Evolutionary conservation across 1,140 invertebrate genomes (phyloP).

Genomic region (Neodiprion lecontei): DNA sequence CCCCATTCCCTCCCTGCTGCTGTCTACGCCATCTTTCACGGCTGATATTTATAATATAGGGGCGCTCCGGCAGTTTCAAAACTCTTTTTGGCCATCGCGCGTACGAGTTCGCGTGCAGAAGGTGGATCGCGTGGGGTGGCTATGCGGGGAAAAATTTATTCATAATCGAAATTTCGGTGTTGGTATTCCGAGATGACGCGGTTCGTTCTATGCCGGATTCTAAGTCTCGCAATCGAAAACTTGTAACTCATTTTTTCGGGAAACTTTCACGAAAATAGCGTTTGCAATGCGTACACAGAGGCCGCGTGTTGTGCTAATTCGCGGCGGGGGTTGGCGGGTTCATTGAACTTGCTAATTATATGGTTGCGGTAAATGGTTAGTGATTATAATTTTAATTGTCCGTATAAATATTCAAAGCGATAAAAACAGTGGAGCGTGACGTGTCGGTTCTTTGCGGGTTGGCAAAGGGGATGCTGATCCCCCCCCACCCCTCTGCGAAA

Average conservation of each 20-base stretch:
- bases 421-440: constrained; percentile 10
- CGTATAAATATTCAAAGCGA: constrained; percentile 16
- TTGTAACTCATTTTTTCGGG: no score
- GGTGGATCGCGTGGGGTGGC: constrained; percentile 31
- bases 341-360: constrained; percentile 5
- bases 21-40: constrained; percentile 64
- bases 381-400: constrained; percentile 17
- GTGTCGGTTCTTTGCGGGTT: neutral
- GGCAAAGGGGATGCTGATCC: neutral
- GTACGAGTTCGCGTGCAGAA: constrained; percentile 34
- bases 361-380: neutral
- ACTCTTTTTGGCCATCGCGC: constrained; percentile 56
- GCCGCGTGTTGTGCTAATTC: neutral
- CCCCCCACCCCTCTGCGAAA: neutral
- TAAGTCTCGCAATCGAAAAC: no score
- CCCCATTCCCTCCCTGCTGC: constrained; percentile 53
- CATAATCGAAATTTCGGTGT: neutral
- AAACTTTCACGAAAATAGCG: no score
- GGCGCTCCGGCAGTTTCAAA: constrained; percentile 59
- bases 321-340: neutral
- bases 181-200: no score
- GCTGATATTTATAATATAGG: constrained; percentile 64
- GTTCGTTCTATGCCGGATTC: no score
- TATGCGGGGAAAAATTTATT: neutral
- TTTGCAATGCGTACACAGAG: no score